A percentile compares a stretch with the other conserved stretches of the same genome.
Conservation (phyloP, 92 coral and sea anemone genomes). For the Phenganax marumi region DNA sequence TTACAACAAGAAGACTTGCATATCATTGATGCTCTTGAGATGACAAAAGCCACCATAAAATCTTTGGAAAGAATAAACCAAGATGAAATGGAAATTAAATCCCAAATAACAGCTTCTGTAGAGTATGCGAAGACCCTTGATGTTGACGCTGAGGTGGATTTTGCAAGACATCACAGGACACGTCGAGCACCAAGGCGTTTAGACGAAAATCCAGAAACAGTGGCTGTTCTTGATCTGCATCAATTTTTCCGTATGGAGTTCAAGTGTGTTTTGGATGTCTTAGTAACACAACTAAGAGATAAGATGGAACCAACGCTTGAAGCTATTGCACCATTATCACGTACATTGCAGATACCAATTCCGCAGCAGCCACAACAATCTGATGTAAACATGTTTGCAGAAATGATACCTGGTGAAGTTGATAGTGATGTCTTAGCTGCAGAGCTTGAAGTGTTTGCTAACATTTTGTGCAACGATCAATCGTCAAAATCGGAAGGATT, state of each 20-base stretch:
- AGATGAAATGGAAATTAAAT: neutral
- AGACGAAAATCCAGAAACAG: constrained; percentile 18
- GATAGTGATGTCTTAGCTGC: constrained; percentile 22
- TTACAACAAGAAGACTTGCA: neutral
- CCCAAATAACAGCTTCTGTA: neutral
- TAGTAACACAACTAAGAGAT: neutral
- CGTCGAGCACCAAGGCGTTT: neutral
- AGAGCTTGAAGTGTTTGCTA: neutral
- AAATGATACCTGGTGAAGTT: neutral
- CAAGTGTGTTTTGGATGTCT: neutral
- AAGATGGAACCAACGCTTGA: constrained; percentile 16
- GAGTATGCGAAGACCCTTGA: neutral
- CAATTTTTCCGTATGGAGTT: constrained; percentile 2
- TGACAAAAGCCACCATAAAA: neutral
- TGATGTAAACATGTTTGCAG: neutral
- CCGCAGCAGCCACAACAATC: neutral
- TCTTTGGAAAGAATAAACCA: neutral
- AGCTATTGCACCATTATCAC: constrained; percentile 3
- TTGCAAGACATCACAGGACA: neutral
- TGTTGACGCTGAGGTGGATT: neutral
- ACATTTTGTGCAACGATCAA: neutral
- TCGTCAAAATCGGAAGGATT: neutral
- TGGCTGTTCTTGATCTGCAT: neutral
- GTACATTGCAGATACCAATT: constrained; percentile 11
- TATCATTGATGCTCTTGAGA: constrained; percentile 4